Evolutionary conservation across 2,888 invertebrate genomes (phyloP).

Genomic region (Metacarcinus magister): DNA sequence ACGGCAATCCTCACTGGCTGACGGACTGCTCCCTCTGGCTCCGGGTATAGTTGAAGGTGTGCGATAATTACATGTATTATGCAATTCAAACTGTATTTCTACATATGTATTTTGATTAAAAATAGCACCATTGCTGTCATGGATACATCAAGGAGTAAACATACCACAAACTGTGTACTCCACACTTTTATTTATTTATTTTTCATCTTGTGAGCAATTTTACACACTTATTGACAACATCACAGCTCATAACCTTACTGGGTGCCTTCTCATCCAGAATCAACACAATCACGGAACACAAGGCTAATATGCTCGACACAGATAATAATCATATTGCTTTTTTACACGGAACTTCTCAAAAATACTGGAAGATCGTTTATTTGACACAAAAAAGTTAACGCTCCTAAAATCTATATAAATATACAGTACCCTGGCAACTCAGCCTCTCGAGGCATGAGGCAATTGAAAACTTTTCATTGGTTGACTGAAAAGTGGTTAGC

Average conservation of each 20-base stretch:
- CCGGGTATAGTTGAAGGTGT: neutral
- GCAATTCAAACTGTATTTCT: no score
- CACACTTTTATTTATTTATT: slow-evolving; percentile 50
- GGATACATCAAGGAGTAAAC: neutral
- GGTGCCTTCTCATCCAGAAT: slow-evolving; percentile 19
- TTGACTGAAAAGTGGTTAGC: neutral
- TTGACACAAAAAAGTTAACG: neutral
- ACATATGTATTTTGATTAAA: neutral
- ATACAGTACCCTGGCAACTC: slow-evolving; percentile 12
- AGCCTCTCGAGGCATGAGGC: neutral
- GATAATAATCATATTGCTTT: neutral
- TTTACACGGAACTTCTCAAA: neutral
- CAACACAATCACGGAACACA: slow-evolving; percentile 19
- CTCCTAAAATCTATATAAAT: neutral
- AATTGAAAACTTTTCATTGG: neutral
- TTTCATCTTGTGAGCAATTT: slow-evolving; percentile 64
- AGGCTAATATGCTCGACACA: neutral
- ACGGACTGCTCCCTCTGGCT: neutral
- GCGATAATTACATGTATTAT: neutral
- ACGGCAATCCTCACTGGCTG: neutral
- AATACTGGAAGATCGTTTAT: slow-evolving; percentile 14
- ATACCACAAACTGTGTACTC: neutral
- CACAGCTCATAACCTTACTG: slow-evolving; percentile 52
- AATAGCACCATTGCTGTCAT: neutral
- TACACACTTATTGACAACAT: slow-evolving; percentile 67